Percentiles rank a stretch among this genome's conserved stretches.
Evolutionary conservation across 2,797 vertebrate genomes (phyloP).

Genomic region (Octomys mimax): DNA sequence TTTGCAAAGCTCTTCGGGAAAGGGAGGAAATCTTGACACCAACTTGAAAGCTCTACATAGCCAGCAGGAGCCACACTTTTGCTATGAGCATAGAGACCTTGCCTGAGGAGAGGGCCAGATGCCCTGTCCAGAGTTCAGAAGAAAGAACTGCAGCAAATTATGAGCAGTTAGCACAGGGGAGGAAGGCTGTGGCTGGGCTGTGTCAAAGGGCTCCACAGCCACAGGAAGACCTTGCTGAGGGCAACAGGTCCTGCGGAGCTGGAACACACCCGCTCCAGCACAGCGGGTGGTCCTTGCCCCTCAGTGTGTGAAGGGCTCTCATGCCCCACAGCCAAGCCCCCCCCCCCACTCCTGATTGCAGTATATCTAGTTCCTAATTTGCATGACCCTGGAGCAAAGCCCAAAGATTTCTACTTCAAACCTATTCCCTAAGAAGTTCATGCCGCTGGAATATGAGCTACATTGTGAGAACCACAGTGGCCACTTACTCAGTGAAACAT

Average conservation of each 20-base stretch:
- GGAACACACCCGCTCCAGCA: too few species aligned
- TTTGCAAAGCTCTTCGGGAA: constrained; percentile 65
- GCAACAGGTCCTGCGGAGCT: fast-evolving
- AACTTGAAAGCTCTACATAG: constrained; percentile 51
- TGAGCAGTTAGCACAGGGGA: background rate
- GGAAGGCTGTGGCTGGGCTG: fast-evolving
- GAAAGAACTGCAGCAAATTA: background rate
- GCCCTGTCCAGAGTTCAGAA: constrained; percentile 25
- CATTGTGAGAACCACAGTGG: background rate
- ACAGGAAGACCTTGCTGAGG: background rate
- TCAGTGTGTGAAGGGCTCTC: background rate
- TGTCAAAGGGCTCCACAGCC: background rate
- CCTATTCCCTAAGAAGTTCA: background rate
- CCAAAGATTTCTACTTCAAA: background rate
- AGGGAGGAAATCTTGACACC: constrained; percentile 24
- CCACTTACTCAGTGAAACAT: background rate
- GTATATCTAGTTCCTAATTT: background rate
- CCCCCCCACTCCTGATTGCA: too few species aligned
- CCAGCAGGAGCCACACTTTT: constrained; percentile 58
- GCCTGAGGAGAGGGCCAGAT: background rate
- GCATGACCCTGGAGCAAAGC: background rate
- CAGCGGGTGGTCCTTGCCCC: background rate
- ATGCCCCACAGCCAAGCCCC: background rate
- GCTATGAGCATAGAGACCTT: background rate
- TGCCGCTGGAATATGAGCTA: background rate